Conservation (phyloP, 1,140 invertebrate genomes). For the Camponotus vicinus region DNA sequence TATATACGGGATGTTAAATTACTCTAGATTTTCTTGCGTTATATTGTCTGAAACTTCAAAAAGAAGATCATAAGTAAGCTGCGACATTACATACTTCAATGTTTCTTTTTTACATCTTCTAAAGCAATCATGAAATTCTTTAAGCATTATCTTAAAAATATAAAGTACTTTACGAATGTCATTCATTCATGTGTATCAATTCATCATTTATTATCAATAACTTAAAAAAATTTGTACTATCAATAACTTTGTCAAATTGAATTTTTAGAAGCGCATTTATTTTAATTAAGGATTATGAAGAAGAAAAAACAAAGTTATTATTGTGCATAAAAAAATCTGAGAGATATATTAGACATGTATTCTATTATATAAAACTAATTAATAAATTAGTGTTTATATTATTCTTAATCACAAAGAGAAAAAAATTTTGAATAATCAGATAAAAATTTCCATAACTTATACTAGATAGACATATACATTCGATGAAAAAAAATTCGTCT, state of each 20-base stretch:
- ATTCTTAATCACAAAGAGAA: background rate
- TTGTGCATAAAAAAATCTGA: too few relatives aligned
- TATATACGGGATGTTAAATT: slow-evolving; percentile 44
- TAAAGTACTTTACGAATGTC: background rate
- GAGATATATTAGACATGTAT: too few relatives aligned
- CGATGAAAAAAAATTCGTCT: too few relatives aligned
- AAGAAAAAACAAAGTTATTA: background rate
- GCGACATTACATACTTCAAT: background rate
- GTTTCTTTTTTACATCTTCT: background rate
- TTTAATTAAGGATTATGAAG: background rate
- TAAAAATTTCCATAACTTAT: background rate
- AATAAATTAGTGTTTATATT: background rate
- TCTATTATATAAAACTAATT: too few relatives aligned
- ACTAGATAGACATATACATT: too few relatives aligned
- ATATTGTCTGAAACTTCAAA: slow-evolving; percentile 2
- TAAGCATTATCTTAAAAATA: background rate
- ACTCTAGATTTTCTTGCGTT: slow-evolving; percentile 11
- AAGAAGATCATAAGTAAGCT: slow-evolving; percentile 13
- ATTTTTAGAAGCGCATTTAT: background rate
- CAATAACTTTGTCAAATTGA: background rate
- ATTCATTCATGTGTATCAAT: background rate
- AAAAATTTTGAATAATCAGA: background rate
- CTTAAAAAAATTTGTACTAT: background rate
- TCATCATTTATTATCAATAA: background rate
- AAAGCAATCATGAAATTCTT: background rate